Conservation (phyloP, 1,140 invertebrate genomes). For the Papilio polytes region DNA sequence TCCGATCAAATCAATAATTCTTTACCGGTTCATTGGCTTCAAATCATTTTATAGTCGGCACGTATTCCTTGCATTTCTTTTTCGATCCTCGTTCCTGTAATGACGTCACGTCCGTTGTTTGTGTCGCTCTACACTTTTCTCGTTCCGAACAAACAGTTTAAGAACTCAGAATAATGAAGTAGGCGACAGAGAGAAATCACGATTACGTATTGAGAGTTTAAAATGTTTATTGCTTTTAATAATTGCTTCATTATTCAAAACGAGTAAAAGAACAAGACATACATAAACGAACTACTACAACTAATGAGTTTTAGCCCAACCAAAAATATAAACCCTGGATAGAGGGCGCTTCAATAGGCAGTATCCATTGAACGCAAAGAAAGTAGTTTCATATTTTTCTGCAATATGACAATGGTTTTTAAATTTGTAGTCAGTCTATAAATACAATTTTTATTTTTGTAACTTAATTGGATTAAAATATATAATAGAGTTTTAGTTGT, state of each 20-base stretch:
- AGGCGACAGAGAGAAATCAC: conserved; percentile 22
- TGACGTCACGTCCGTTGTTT: conserved; percentile 28
- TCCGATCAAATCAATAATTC: conserved; percentile 22
- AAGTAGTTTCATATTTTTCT: too few species aligned
- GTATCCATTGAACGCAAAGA: too few species aligned
- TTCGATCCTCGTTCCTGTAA: conserved; percentile 22
- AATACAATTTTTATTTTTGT: too few species aligned
- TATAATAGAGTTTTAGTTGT: not conserved
- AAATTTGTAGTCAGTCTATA: too few species aligned
- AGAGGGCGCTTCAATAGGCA: too few species aligned
- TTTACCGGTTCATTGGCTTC: conserved; percentile 2
- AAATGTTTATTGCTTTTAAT: not conserved
- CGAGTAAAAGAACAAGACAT: not conserved
- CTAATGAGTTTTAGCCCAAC: too few species aligned
- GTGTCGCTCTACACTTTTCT: conserved; percentile 25
- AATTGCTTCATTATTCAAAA: not conserved
- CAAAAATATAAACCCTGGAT: too few species aligned
- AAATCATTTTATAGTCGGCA: conserved; percentile 17
- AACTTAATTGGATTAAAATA: not conserved
- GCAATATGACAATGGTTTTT: too few species aligned
- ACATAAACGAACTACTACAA: not conserved
- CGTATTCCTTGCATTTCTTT: not conserved
- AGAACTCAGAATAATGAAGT: conserved; percentile 17
- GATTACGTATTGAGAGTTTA: not conserved
- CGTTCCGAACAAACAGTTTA: conserved; percentile 16